Percentiles rank a stretch among this genome's conserved stretches.
Evolutionary conservation across 2,113 vertebrate species (phyloP).

Genomic region (Larimichthys crocea): DNA sequence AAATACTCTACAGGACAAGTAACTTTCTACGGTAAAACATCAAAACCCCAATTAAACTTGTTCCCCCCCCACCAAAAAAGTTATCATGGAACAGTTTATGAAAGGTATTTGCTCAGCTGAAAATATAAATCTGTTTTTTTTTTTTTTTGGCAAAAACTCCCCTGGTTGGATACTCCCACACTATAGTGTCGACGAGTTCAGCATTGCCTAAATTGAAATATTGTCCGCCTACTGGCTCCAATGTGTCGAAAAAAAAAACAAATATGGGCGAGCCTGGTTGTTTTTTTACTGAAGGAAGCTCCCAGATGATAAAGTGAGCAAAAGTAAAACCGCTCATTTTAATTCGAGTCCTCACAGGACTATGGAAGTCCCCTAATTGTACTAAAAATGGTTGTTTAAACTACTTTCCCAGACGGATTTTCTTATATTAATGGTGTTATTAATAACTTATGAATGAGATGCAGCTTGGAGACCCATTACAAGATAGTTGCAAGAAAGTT

Average conservation of each 20-base stretch:
- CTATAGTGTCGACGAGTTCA: constrained; percentile 45
- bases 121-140: constrained; percentile 26
- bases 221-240: constrained; percentile 56
- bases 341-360: constrained; percentile 2
- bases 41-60: too few relatives aligned
- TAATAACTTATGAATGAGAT: too few relatives aligned
- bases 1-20: constrained; percentile 29
- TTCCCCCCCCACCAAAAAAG: too few relatives aligned
- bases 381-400: too few relatives aligned
- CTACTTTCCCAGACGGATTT: too few relatives aligned
- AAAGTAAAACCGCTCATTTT: constrained; percentile 40
- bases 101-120: constrained; percentile 25
- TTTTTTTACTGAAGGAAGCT: constrained; percentile 36
- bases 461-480: too few relatives aligned
- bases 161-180: constrained; percentile 43
- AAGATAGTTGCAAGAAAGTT: too few relatives aligned
- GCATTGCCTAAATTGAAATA: constrained; percentile 52
- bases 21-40: constrained; percentile 21
- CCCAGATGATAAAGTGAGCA: constrained; percentile 40
- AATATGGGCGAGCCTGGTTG: constrained; percentile 37
- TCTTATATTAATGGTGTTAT: too few relatives aligned
- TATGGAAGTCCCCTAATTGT: not conserved
- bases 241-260: constrained; percentile 65
- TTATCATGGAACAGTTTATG: constrained; percentile 9
- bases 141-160: constrained; percentile 42